These are phyloP conservation scores for Micrasema longulum DNA, from an alignment of 1,140 invertebrate species.

Conservation along the genomic window DNA sequence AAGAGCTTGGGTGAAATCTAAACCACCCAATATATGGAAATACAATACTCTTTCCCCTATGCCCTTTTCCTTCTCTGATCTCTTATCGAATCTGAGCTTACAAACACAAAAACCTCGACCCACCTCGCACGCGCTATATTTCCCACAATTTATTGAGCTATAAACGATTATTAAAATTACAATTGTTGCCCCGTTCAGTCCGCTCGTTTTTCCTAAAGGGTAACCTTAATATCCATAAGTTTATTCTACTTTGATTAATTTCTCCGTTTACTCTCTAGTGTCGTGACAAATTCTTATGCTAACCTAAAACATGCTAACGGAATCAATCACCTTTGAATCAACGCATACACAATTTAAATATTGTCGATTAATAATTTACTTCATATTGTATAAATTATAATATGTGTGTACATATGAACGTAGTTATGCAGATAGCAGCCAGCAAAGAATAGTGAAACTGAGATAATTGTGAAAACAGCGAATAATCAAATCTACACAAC, in stretches of 20 bases:
- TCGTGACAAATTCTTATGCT: conserved; percentile 24
- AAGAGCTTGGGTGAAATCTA: too few relatives aligned
- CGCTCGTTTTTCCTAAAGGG: conserved; percentile 19
- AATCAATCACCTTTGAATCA: conserved; percentile 22
- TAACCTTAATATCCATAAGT: conserved; percentile 11
- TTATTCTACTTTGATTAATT: conserved; percentile 36
- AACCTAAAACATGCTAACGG: conserved; percentile 5
- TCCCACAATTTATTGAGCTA: conserved; percentile 51
- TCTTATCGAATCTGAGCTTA: conserved; percentile 12
- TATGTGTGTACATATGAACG: too few relatives aligned
- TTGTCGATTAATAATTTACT: too few relatives aligned
- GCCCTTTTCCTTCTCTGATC: background rate
- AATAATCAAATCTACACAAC: too few relatives aligned
- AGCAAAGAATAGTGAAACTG: too few relatives aligned
- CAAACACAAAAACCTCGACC: background rate
- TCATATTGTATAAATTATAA: too few relatives aligned
- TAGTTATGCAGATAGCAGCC: too few relatives aligned
- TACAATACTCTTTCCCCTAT: background rate
- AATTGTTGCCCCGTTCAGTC: conserved; percentile 12
- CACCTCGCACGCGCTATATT: conserved; percentile 35
- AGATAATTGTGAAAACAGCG: too few relatives aligned
- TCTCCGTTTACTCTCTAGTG: conserved; percentile 25
- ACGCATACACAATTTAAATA: too few relatives aligned
- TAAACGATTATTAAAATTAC: conserved; percentile 49
- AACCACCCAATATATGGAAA: too few relatives aligned